These are phyloP conservation scores for Labrus mixtus DNA, from an alignment of 2,113 vertebrate genomes.

Conservation along the genomic window DNA sequence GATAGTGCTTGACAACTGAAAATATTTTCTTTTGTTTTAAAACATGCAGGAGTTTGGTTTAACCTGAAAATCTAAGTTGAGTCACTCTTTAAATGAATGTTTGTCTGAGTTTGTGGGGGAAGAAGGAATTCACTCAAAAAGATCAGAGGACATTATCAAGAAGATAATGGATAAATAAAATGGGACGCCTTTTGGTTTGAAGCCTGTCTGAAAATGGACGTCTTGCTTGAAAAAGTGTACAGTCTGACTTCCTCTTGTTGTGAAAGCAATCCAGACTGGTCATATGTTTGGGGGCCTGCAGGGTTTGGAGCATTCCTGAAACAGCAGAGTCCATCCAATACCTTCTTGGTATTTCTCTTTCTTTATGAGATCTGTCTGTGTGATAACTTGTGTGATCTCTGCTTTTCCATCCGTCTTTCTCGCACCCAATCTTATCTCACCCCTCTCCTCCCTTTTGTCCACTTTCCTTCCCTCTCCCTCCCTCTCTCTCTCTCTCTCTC, in stretches of 20 bases:
- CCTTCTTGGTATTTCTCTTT: constrained; percentile 16
- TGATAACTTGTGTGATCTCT: constrained; percentile 40
- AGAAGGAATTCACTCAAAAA: not conserved
- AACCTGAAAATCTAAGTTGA: not conserved
- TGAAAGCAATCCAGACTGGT: constrained; percentile 19
- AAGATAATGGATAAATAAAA: too few relatives aligned
- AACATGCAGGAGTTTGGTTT: not conserved
- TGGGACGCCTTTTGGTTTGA: too few relatives aligned
- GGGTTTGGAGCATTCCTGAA: constrained; percentile 20
- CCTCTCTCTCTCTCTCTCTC: not conserved
- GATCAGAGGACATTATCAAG: too few relatives aligned
- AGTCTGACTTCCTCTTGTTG: constrained; percentile 8
- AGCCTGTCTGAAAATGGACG: not conserved
- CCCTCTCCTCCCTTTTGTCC: constrained; percentile 1
- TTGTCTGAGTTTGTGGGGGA: not conserved
- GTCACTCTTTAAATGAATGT: constrained; percentile 1
- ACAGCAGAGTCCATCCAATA: constrained; percentile 8
- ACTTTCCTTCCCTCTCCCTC: not conserved
- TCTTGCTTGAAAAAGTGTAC: constrained; percentile 8
- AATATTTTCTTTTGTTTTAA: not conserved
- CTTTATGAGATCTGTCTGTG: constrained; percentile 23
- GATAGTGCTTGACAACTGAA: not conserved
- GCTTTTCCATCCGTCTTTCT: constrained; percentile 32
- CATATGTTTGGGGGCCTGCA: constrained; percentile 7
- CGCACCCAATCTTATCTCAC: not conserved